phyloP scores from a whole-genome alignment of 2,113 vertebrate species.

The Cololabis saira region DNA sequence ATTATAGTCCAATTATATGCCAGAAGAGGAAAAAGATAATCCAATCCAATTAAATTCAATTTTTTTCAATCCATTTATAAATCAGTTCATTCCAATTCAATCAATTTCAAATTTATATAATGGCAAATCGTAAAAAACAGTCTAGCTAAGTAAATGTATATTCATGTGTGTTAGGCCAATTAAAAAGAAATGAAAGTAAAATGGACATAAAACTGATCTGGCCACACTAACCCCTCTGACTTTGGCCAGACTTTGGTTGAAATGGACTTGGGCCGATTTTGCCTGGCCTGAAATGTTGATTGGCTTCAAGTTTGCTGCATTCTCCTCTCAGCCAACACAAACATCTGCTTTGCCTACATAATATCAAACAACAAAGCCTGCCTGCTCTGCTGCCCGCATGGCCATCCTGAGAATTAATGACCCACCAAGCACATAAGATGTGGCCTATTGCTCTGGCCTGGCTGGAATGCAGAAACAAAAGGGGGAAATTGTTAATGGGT shows the following conservation, averaged over 20 bases:
- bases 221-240: constrained; percentile 28
- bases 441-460: constrained; percentile 62
- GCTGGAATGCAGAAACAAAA: constrained; percentile 50
- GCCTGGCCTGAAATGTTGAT: constrained; percentile 72
- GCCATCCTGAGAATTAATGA: constrained; percentile 74
- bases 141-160: too few species aligned
- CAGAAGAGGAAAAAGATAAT: too few species aligned
- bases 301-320: constrained; percentile 59
- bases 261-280: constrained; percentile 77
- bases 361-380: constrained; percentile 69
- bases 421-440: constrained; percentile 65
- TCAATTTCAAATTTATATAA: too few species aligned
- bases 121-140: too few species aligned
- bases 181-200: constrained; percentile 11
- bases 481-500: constrained; percentile 45
- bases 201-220: constrained; percentile 34
- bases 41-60: too few species aligned
- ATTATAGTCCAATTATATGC: too few species aligned
- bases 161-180: too few species aligned
- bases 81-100: too few species aligned
- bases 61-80: too few species aligned
- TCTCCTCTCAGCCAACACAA: constrained; percentile 72
- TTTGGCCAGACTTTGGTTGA: constrained; percentile 61
- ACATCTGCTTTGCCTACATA: constrained; percentile 77
- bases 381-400: constrained; percentile 45